Evolutionary conservation across 2,888 invertebrate genomes (phyloP).

Genomic region (Allygus modestus): DNA sequence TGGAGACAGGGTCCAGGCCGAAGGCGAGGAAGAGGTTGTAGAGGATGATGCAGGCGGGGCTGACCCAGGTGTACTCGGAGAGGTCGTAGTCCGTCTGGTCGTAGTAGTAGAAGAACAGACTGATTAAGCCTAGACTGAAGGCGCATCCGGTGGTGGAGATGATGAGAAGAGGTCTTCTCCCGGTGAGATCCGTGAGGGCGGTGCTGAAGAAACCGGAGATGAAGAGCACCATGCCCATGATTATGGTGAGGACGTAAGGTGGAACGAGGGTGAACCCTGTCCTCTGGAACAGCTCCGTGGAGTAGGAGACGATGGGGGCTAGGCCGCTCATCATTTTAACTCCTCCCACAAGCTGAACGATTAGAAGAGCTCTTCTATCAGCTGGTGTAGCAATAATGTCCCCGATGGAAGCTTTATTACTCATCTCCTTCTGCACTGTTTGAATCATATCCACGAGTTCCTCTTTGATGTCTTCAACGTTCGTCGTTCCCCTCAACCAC

Average conservation of each 20-base stretch:
- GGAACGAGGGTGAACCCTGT: conserved; percentile 49
- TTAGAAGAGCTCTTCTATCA: conserved; percentile 63
- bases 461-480: conserved; percentile 48
- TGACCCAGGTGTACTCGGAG: conserved; percentile 70
- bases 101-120: conserved; percentile 63
- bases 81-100: conserved; percentile 59
- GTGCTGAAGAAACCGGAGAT: conserved; percentile 60
- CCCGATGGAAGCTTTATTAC: conserved; percentile 56
- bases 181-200: conserved; percentile 56
- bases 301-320: conserved; percentile 65
- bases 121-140: conserved; percentile 58
- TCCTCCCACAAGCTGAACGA: conserved; percentile 64
- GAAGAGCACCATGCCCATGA: conserved; percentile 59
- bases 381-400: conserved; percentile 63
- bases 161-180: conserved; percentile 61
- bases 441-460: conserved; percentile 58
- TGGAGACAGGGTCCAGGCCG: conserved; percentile 79
- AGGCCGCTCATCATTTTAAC: conserved; percentile 63
- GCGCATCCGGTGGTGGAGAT: conserved; percentile 64
- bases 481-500: conserved; percentile 61
- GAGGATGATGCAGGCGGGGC: conserved; percentile 77
- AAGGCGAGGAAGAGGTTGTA: conserved; percentile 79
- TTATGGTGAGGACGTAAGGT: conserved; percentile 64
- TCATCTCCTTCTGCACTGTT: conserved; percentile 64
- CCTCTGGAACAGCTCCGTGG: conserved; percentile 65